These are phyloP conservation scores for Mus caroli DNA, from an alignment of 2,797 vertebrate genomes.

Conservation along the genomic window DNA sequence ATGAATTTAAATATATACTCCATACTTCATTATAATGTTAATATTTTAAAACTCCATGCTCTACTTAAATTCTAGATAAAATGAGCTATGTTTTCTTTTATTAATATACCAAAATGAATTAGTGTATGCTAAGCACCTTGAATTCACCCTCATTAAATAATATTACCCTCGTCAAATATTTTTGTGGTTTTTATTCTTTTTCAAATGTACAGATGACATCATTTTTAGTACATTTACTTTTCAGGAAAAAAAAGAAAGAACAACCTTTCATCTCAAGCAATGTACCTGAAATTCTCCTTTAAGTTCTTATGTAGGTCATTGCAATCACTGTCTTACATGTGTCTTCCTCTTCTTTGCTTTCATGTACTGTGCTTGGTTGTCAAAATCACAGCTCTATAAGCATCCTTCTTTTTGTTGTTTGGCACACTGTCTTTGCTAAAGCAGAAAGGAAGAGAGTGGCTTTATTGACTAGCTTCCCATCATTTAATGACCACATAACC, in stretches of 20 bases:
- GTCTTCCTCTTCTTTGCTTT: slow-evolving; percentile 13
- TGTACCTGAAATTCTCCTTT: slow-evolving; percentile 44
- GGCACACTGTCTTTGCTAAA: background rate
- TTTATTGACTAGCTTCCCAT: background rate
- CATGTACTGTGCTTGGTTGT: slow-evolving; percentile 22
- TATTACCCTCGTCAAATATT: background rate
- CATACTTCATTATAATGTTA: slow-evolving; percentile 34
- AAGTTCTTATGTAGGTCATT: background rate
- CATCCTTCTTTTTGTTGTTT: background rate
- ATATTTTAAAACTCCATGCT: slow-evolving; percentile 6
- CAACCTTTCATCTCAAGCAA: slow-evolving; percentile 22
- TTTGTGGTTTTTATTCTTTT: slow-evolving; percentile 31
- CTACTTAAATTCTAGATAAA: slow-evolving; percentile 11
- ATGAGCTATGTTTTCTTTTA: slow-evolving; percentile 15
- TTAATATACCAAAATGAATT: slow-evolving; percentile 35
- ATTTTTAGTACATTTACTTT: slow-evolving; percentile 49
- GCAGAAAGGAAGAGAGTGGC: background rate
- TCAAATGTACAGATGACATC: slow-evolving; percentile 50
- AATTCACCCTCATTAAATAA: slow-evolving; percentile 29
- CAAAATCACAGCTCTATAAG: slow-evolving; percentile 1
- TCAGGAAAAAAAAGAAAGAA: background rate
- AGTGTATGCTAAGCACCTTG: slow-evolving; percentile 20
- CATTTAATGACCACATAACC: slow-evolving; percentile 23
- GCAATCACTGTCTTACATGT: slow-evolving; percentile 3
- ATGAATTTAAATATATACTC: background rate